Evolutionary conservation across 2,888 invertebrate genomes (phyloP).

Genomic region (Eristalis tenax): DNA sequence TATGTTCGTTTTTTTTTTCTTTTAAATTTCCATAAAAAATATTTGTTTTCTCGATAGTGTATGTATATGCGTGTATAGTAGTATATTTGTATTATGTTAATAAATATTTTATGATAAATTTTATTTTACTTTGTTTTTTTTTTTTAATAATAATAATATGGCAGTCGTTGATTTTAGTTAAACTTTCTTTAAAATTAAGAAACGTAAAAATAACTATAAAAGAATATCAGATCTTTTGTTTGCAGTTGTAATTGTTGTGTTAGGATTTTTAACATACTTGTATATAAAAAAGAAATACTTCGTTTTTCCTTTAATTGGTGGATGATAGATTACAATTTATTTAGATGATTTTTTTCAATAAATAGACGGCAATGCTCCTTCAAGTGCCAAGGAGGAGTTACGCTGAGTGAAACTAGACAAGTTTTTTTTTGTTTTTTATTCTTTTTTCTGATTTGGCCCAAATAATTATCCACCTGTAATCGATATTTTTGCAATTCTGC

Average conservation of each 20-base stretch:
- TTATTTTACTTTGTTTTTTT: too few relatives aligned
- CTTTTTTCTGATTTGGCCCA: constrained; percentile 17
- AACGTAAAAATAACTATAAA: constrained; percentile 51
- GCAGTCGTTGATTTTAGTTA: constrained; percentile 67
- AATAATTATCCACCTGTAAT: constrained; percentile 34
- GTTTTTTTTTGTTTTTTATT: neutral
- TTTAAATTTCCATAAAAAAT: neutral
- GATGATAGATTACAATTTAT: constrained; percentile 25
- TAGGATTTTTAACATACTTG: constrained; percentile 29
- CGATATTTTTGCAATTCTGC: constrained; percentile 35
- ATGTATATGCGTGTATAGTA: constrained; percentile 41
- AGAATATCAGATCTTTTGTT: constrained; percentile 70
- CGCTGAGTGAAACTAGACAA: neutral
- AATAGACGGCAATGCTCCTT: constrained; percentile 34
- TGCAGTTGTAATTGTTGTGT: constrained; percentile 57
- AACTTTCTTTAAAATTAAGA: constrained; percentile 55
- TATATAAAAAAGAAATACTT: constrained; percentile 45
- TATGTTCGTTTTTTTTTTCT: constrained; percentile 1
- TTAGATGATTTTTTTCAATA: constrained; percentile 27
- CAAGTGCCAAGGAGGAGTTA: neutral
- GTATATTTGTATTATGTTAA: constrained; percentile 25
- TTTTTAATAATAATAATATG: constrained; percentile 59
- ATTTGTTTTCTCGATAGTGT: constrained; percentile 19
- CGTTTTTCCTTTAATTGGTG: constrained; percentile 49
- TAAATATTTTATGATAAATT: constrained; percentile 64